These are phyloP conservation scores for Andrena trimmerana DNA, from an alignment of 2,888 invertebrate genomes.

Conservation along the genomic window DNA sequence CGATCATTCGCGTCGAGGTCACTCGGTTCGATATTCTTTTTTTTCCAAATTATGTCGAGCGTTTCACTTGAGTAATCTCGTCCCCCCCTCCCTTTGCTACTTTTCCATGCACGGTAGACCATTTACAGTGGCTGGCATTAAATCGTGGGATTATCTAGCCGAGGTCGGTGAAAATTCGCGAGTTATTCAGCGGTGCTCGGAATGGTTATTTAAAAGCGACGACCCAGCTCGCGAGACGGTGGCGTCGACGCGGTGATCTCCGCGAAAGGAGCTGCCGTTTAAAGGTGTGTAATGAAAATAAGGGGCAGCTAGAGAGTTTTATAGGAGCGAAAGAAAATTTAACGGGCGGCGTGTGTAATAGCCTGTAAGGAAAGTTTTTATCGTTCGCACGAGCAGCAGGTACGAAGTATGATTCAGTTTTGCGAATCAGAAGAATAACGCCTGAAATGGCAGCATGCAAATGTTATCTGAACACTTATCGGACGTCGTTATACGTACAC, in stretches of 20 bases:
- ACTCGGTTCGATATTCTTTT: slow-evolving; percentile 16
- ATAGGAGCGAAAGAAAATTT: not conserved
- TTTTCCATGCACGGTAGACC: slow-evolving; percentile 35
- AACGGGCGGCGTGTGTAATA: not conserved
- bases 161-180: slow-evolving; percentile 25
- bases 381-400: not conserved
- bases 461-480: not conserved
- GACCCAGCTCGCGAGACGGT: not conserved
- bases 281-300: not conserved
- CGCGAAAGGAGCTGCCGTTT: not conserved
- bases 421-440: not conserved
- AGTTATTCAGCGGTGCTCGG: slow-evolving; percentile 7
- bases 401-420: not conserved
- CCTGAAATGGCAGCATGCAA: not conserved
- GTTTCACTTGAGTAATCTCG: slow-evolving; percentile 43
- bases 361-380: not conserved
- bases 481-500: not conserved
- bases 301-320: not conserved
- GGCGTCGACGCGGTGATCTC: not conserved
- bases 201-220: not conserved
- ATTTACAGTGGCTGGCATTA: slow-evolving; percentile 46
- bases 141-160: slow-evolving; percentile 49
- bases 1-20: slow-evolving; percentile 26
- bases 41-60: slow-evolving; percentile 44
- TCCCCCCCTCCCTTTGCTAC: no score